Evolutionary conservation across 2,113 vertebrate genomes (phyloP).

Genomic region (Melozone crissalis): DNA sequence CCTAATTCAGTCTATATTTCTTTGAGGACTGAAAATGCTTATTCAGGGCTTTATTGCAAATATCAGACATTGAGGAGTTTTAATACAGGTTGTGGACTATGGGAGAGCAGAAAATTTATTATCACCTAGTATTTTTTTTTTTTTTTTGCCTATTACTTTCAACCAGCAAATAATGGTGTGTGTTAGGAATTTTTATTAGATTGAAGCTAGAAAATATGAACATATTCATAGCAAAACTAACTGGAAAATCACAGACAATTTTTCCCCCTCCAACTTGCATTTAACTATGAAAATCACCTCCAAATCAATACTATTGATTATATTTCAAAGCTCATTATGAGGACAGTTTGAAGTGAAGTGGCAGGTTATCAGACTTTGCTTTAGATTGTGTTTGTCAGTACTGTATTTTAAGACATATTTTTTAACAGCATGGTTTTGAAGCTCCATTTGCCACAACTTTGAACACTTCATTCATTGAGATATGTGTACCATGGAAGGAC

Average conservation of each 20-base stretch:
- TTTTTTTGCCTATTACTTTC: not conserved
- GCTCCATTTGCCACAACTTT: constrained; percentile 19
- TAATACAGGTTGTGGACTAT: not conserved
- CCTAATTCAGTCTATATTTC: not conserved
- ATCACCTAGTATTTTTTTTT: not conserved
- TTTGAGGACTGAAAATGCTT: not conserved
- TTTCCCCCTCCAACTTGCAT: constrained; percentile 1
- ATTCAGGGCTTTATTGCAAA: not conserved
- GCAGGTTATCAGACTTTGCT: constrained; percentile 23
- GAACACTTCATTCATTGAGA: not conserved
- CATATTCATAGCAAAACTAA: not conserved
- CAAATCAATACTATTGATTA: constrained; percentile 38
- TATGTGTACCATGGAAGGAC: not conserved
- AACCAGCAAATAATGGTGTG: not conserved
- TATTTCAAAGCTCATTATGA: constrained; percentile 5
- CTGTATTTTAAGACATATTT: not conserved
- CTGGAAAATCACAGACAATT: not conserved
- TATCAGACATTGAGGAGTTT: not conserved
- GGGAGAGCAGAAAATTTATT: not conserved
- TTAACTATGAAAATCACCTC: constrained; percentile 13
- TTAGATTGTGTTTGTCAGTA: constrained; percentile 38
- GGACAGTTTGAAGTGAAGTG: not conserved
- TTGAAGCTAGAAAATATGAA: not conserved
- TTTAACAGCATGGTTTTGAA: not conserved
- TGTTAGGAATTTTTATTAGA: not conserved